Evolutionary conservation across 2,797 vertebrate species (phyloP).

Genomic region (Pipistrellus pipistrellus): DNA sequence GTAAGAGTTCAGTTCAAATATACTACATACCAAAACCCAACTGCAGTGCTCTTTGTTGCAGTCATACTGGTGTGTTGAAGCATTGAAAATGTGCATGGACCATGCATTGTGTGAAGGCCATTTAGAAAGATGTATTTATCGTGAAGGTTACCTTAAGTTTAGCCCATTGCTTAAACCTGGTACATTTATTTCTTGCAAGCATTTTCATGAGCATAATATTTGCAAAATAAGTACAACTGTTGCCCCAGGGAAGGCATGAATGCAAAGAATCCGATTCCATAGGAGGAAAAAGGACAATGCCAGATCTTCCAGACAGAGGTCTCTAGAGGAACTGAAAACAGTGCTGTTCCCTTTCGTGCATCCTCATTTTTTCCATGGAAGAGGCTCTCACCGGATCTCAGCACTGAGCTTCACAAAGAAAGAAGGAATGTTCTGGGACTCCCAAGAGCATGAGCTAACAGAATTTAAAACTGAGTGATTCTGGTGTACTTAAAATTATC

Average conservation of each 20-base stretch:
- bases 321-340: constrained; percentile 2
- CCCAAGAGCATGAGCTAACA: neutral
- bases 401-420: neutral
- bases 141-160: neutral
- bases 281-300: neutral
- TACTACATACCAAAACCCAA: neutral
- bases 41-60: neutral
- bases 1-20: constrained; percentile 19
- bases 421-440: neutral
- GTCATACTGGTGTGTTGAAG: neutral
- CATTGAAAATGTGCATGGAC: neutral
- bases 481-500: neutral
- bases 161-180: neutral
- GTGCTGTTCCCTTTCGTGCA: neutral
- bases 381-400: neutral
- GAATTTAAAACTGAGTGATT: constrained; percentile 9
- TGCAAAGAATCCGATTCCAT: constrained; percentile 38
- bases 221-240: neutral
- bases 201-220: constrained; percentile 18
- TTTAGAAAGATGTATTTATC: neutral
- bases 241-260: neutral
- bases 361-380: neutral
- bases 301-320: neutral
- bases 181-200: constrained; percentile 5
- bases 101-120: neutral